Conservation (phyloP, 2,113 vertebrate species). For the Caracal caracal region DNA sequence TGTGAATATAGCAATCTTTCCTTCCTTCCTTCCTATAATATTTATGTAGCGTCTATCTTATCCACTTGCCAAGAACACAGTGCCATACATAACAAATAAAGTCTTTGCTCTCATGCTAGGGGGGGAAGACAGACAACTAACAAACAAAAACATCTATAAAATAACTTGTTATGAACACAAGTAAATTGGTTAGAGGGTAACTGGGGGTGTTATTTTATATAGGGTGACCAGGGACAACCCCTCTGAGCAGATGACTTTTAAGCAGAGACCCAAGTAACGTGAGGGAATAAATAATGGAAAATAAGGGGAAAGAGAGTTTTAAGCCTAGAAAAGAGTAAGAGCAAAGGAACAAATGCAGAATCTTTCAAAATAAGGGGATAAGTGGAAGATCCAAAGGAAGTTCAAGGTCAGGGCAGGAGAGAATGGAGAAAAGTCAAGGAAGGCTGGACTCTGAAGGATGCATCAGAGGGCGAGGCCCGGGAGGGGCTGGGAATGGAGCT, state of each 20-base stretch:
- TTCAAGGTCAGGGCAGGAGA: not conserved
- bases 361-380: not conserved
- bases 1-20: not conserved
- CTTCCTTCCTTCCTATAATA: not conserved
- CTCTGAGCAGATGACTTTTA: not conserved
- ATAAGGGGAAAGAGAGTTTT: not conserved
- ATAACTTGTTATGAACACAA: not conserved
- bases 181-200: not conserved
- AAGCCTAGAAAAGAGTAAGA: not conserved
- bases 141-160: not conserved
- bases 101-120: not conserved
- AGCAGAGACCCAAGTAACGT: not conserved
- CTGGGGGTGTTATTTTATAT: not conserved
- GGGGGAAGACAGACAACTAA: not conserved
- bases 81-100: not conserved
- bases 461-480: accelerated
- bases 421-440: not conserved
- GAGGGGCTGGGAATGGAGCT: not conserved
- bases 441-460: not conserved
- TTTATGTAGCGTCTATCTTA: not conserved
- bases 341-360: not conserved
- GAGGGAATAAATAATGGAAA: not conserved
- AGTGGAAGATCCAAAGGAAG: not conserved
- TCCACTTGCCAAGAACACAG: not conserved
- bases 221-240: not conserved